phyloP scores from a whole-genome alignment of 2,797 vertebrate species.

The Pogonophryne albipinna region DNA sequence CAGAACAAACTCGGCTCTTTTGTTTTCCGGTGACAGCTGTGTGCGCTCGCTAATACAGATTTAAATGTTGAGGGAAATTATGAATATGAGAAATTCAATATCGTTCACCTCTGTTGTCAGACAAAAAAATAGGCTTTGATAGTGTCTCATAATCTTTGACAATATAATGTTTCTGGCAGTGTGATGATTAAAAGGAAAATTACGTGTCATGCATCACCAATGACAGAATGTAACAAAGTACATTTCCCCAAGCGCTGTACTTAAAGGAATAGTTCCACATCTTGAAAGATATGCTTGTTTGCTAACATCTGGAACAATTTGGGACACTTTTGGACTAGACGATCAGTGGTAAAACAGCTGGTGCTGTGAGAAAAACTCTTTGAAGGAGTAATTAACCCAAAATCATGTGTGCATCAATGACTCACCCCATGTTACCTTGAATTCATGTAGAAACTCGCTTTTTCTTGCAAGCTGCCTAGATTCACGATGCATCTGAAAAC shows the following conservation, averaged over 20 bases:
- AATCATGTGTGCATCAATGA: too few relatives aligned
- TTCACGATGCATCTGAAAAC: too few relatives aligned
- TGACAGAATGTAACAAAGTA: background rate
- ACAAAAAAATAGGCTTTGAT: slow-evolving; percentile 21
- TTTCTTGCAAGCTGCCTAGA: too few relatives aligned
- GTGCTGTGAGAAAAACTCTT: too few relatives aligned
- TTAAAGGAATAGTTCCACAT: background rate
- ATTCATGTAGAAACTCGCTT: too few relatives aligned
- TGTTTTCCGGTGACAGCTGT: slow-evolving; percentile 66
- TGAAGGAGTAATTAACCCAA: too few relatives aligned
- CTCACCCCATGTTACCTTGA: too few relatives aligned
- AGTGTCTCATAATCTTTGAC: slow-evolving; percentile 17
- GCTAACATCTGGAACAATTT: too few relatives aligned
- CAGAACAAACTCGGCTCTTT: slow-evolving; percentile 62
- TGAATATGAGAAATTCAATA: slow-evolving; percentile 51
- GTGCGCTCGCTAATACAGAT: slow-evolving; percentile 43
- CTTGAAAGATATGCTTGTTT: background rate
- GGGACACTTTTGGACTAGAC: too few relatives aligned
- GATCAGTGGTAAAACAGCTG: too few relatives aligned
- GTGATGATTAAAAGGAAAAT: slow-evolving; percentile 31
- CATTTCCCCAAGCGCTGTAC: slow-evolving; percentile 3
- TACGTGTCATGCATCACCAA: background rate
- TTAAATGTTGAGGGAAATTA: slow-evolving; percentile 42
- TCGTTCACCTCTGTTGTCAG: slow-evolving; percentile 31
- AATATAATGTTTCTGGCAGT: slow-evolving; percentile 11